A percentile compares a stretch with the other conserved stretches of the same genome.
These are phyloP conservation scores for Prenolepis imparis DNA, from an alignment of 2,888 invertebrate genomes.

Conservation along the genomic window DNA sequence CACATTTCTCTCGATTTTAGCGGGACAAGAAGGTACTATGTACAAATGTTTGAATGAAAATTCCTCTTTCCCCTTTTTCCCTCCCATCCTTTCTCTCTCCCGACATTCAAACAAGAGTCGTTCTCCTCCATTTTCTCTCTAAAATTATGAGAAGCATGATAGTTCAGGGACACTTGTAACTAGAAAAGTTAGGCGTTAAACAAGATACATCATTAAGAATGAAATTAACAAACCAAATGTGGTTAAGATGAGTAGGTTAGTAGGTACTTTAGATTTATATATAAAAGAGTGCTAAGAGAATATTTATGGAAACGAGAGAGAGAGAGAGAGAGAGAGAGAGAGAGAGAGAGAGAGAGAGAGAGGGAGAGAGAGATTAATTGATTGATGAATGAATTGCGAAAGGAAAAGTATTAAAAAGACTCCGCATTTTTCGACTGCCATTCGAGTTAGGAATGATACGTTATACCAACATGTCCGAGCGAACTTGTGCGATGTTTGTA, in stretches of 20 bases:
- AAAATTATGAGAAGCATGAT: not conserved
- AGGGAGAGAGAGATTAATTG: slow-evolving; percentile 49
- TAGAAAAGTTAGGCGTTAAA: slow-evolving; percentile 72
- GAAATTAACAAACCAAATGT: slow-evolving; percentile 65
- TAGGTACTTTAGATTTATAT: slow-evolving; percentile 81
- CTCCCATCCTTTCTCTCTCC: not conserved
- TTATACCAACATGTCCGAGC: slow-evolving; percentile 72
- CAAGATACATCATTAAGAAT: slow-evolving; percentile 70
- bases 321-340: slow-evolving; percentile 24
- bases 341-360: slow-evolving; percentile 44
- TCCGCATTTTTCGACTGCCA: slow-evolving; percentile 79
- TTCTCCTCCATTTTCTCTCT: not conserved
- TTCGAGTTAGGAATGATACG: slow-evolving; percentile 71
- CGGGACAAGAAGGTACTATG: not conserved
- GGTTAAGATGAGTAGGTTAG: slow-evolving; percentile 76
- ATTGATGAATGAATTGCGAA: slow-evolving; percentile 49
- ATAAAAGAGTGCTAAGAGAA: slow-evolving; percentile 68
- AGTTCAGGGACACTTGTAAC: slow-evolving; percentile 19
- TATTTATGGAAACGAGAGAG: slow-evolving; percentile 36
- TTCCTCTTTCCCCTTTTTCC: not conserved
- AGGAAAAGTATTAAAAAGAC: slow-evolving; percentile 52
- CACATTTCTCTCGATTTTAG: not conserved
- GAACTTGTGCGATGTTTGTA: slow-evolving; percentile 81
- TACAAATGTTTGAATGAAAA: not conserved
- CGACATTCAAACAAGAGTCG: not conserved